Conservation (phyloP, 2,113 vertebrate genomes). For the Aplodontia rufa region DNA sequence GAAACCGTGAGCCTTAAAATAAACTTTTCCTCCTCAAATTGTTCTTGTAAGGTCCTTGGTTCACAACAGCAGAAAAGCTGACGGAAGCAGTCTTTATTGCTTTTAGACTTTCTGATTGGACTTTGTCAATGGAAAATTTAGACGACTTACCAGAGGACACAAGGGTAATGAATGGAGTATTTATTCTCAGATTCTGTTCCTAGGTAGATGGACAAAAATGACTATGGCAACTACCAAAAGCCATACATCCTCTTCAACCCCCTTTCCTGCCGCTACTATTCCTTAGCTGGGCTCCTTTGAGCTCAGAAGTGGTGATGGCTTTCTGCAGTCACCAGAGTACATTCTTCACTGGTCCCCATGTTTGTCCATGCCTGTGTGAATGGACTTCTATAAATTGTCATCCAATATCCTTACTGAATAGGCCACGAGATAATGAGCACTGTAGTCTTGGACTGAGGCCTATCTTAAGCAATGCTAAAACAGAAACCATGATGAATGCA, state of each 20-base stretch:
- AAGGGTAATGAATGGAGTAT: neutral
- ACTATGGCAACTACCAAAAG: neutral
- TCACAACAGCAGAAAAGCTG: no score
- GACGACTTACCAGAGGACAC: neutral
- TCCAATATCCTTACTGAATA: neutral
- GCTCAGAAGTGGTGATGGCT: neutral
- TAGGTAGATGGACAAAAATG: no score
- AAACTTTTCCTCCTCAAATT: no score
- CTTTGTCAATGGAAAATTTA: neutral
- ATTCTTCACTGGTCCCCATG: neutral
- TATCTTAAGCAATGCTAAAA: neutral
- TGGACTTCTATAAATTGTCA: neutral
- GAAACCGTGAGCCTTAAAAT: no score
- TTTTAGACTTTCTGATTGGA: neutral
- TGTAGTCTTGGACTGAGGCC: neutral
- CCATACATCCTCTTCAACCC: neutral
- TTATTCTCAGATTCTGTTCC: neutral
- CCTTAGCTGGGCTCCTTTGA: neutral
- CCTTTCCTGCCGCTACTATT: fast-evolving
- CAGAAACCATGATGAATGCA: neutral
- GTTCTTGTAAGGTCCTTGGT: no score
- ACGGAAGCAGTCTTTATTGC: no score
- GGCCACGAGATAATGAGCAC: neutral
- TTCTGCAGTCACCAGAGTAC: neutral
- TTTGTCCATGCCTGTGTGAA: neutral